Percentiles rank a stretch among this genome's conserved stretches.
Conservation (phyloP, 2,888 invertebrate species). For the Stenodera caucasica region DNA sequence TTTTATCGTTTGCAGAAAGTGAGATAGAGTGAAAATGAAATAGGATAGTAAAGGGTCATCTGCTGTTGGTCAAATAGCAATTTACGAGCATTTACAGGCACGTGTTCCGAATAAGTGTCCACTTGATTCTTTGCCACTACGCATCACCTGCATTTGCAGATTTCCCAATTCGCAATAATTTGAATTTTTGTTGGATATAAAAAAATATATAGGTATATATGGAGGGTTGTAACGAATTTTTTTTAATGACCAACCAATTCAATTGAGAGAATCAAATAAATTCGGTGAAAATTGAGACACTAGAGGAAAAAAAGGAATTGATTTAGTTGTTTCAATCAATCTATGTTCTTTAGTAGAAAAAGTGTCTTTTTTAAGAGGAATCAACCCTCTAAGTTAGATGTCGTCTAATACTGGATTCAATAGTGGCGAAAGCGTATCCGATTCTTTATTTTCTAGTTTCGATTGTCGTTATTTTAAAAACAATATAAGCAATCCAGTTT, state of each 20-base stretch:
- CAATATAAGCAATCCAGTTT: constrained; percentile 34
- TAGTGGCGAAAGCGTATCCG: not conserved
- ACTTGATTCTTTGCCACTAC: not conserved
- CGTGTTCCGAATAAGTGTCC: constrained; percentile 12
- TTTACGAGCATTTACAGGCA: constrained; percentile 9
- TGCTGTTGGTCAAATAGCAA: constrained; percentile 14
- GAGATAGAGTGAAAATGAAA: not conserved
- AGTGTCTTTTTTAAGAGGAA: not conserved
- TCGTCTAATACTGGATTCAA: not conserved
- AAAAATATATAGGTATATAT: too few species aligned
- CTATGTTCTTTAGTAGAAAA: too few species aligned
- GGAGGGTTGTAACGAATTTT: not conserved
- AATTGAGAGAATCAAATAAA: not conserved
- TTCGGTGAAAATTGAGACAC: too few species aligned
- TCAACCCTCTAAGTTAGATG: too few species aligned
- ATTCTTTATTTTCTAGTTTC: not conserved
- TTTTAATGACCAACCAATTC: not conserved
- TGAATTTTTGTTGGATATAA: not conserved
- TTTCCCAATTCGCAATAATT: not conserved
- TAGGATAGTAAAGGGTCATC: constrained; percentile 11
- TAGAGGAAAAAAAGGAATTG: too few species aligned
- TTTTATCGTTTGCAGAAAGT: not conserved
- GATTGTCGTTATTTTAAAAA: not conserved
- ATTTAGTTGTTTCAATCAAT: too few species aligned
- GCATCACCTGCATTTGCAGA: constrained; percentile 8